phyloP scores from a whole-genome alignment of 2,113 vertebrate species.

The Eclectus roratus region DNA sequence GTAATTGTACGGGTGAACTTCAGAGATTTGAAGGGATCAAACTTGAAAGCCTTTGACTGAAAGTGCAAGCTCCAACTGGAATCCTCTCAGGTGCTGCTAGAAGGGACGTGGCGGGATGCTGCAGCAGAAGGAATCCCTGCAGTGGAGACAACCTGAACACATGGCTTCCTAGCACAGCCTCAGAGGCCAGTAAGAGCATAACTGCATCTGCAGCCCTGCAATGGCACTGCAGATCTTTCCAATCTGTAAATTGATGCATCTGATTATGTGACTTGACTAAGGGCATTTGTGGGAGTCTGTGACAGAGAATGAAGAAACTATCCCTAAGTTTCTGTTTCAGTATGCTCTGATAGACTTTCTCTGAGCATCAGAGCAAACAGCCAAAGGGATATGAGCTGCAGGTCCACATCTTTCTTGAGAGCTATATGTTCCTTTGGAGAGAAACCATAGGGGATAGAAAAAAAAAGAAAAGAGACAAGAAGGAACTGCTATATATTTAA shows the following conservation, averaged over 20 bases:
- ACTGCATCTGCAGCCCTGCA: not conserved
- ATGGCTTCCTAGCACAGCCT: not conserved
- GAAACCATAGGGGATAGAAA: not conserved
- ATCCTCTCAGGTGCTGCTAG: conserved; percentile 43
- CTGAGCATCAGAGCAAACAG: not conserved
- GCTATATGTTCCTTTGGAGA: not conserved
- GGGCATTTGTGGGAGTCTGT: not conserved
- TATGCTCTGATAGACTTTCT: not conserved
- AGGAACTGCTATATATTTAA: not conserved
- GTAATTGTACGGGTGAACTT: conserved; percentile 60
- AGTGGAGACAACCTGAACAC: not conserved
- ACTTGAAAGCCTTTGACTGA: conserved; percentile 62
- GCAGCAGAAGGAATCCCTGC: not conserved
- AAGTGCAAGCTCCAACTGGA: conserved; percentile 66
- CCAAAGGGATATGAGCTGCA: not conserved
- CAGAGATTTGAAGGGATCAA: conserved; percentile 68
- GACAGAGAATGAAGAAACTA: not conserved
- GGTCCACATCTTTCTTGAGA: not conserved
- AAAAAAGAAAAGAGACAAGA: not conserved
- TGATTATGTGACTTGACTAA: not conserved
- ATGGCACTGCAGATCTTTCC: not conserved
- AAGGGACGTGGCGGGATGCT: not conserved
- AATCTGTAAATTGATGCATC: fast-evolving
- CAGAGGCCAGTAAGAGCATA: not conserved
- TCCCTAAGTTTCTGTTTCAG: not conserved